Evolutionary conservation across 2,888 invertebrate genomes (phyloP).

Genomic region (Pachliopta kotzebuea): DNA sequence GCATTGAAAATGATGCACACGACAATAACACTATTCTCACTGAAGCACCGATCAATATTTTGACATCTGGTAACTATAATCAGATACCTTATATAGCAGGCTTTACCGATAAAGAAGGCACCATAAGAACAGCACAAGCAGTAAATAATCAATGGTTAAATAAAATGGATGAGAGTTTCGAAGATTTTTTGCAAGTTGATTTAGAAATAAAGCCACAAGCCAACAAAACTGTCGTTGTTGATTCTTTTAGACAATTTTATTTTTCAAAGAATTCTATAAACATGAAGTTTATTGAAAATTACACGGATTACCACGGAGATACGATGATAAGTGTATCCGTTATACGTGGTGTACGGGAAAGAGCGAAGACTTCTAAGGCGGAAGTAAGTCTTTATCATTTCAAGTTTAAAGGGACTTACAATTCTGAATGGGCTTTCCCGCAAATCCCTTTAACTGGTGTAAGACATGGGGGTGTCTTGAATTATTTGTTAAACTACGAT

Average conservation of each 20-base stretch:
- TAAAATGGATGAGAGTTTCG: constrained; percentile 59
- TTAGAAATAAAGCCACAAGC: constrained; percentile 42
- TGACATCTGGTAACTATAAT: constrained; percentile 54
- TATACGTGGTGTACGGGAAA: constrained; percentile 54
- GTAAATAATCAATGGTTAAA: constrained; percentile 46
- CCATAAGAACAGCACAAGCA: constrained; percentile 55
- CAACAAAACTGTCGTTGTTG: constrained; percentile 41
- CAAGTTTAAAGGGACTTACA: constrained; percentile 52
- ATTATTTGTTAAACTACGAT: constrained; percentile 60
- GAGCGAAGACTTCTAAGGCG: constrained; percentile 49
- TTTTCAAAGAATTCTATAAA: constrained; percentile 47
- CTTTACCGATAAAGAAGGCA: constrained; percentile 63
- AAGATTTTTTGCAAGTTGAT: constrained; percentile 59
- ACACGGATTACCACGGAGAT: constrained; percentile 63
- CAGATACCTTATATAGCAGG: constrained; percentile 61
- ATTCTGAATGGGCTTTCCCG: constrained; percentile 54
- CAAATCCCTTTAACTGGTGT: constrained; percentile 58
- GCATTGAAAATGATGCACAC: constrained; percentile 55
- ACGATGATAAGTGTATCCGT: constrained; percentile 53
- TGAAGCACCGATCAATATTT: constrained; percentile 56
- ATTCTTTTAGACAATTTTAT: constrained; percentile 52
- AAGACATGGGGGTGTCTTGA: constrained; percentile 58
- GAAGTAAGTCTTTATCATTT: constrained; percentile 59
- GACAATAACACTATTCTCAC: constrained; percentile 49
- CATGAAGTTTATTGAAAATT: constrained; percentile 58